phyloP scores from a whole-genome alignment of 2,888 invertebrate genomes.

The Phymatocera aterrima region DNA sequence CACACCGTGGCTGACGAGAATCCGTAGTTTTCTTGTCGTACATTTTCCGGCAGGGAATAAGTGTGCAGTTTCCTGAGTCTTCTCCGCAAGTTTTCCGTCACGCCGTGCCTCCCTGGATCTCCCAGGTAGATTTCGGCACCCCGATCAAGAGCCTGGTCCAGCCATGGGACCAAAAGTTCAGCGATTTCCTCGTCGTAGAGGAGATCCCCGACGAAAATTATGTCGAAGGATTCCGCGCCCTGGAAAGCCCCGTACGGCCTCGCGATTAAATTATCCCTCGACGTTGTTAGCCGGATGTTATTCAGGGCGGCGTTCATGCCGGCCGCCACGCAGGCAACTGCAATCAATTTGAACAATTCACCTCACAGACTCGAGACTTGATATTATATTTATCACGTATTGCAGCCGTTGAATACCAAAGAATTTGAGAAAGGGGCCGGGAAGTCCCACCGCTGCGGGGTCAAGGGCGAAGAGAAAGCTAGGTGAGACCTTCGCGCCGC shows the following conservation, averaged over 20 bases:
- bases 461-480: slow-evolving; percentile 47
- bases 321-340: slow-evolving; percentile 77
- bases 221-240: slow-evolving; percentile 73
- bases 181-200: slow-evolving; percentile 82
- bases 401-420: slow-evolving; percentile 27
- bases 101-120: slow-evolving; percentile 80
- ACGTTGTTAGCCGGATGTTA: slow-evolving; percentile 71
- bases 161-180: slow-evolving; percentile 77
- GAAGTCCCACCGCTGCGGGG: slow-evolving; percentile 17
- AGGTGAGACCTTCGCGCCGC: slow-evolving; percentile 3
- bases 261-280: slow-evolving; percentile 75
- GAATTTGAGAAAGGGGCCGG: slow-evolving; percentile 12
- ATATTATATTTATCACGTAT: too few relatives aligned
- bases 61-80: slow-evolving; percentile 72
- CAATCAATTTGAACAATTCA: slow-evolving; percentile 56
- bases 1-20: slow-evolving; percentile 77
- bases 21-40: slow-evolving; percentile 77
- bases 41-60: slow-evolving; percentile 75
- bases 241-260: slow-evolving; percentile 40
- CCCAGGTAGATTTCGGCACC: slow-evolving; percentile 76
- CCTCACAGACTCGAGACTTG: slow-evolving; percentile 34
- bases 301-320: slow-evolving; percentile 77
- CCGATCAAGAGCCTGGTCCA: slow-evolving; percentile 62
- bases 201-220: slow-evolving; percentile 83
- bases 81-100: slow-evolving; percentile 72